Percentiles rank a stretch among this genome's conserved stretches.
phyloP scores from a whole-genome alignment of 2,888 invertebrate genomes.

The Anarsia innoxiella region DNA sequence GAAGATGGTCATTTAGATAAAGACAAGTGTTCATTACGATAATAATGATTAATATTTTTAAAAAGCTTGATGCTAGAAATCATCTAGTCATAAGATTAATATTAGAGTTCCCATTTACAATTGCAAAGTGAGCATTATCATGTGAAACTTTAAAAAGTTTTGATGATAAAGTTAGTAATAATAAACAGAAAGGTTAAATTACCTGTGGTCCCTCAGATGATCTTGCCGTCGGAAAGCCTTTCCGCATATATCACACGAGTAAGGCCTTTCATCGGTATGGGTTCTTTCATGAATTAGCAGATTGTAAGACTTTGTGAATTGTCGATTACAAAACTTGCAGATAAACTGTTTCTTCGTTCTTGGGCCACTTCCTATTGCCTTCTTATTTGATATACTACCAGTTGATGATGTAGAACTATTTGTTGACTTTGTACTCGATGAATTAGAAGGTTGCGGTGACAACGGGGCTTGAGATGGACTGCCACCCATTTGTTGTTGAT shows the following conservation, averaged over 20 bases:
- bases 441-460: conserved; percentile 61
- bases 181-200: too few species aligned
- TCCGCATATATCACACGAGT: conserved; percentile 97
- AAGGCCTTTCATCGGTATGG: conserved; percentile 97
- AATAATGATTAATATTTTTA: too few species aligned
- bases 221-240: conserved; percentile 99
- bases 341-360: conserved; percentile 98
- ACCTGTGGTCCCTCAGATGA: conserved; percentile 95
- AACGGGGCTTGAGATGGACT: conserved; percentile 62
- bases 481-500: conserved; percentile 73
- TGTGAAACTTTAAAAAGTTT: too few species aligned
- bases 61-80: too few species aligned
- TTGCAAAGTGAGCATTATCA: too few species aligned
- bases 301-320: conserved; percentile 98
- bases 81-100: too few species aligned
- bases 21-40: conserved; percentile 17
- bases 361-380: conserved; percentile 77
- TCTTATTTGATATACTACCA: conserved; percentile 61
- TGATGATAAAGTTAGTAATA: too few species aligned
- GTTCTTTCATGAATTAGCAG: conserved; percentile 97
- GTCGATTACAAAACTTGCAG: conserved; percentile 97
- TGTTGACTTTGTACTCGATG: conserved; percentile 57
- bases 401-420: conserved; percentile 65
- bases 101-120: too few species aligned
- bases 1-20: conserved; percentile 32